These are phyloP conservation scores for Xanthia togata DNA, from an alignment of 2,888 invertebrate species.

Conservation along the genomic window DNA sequence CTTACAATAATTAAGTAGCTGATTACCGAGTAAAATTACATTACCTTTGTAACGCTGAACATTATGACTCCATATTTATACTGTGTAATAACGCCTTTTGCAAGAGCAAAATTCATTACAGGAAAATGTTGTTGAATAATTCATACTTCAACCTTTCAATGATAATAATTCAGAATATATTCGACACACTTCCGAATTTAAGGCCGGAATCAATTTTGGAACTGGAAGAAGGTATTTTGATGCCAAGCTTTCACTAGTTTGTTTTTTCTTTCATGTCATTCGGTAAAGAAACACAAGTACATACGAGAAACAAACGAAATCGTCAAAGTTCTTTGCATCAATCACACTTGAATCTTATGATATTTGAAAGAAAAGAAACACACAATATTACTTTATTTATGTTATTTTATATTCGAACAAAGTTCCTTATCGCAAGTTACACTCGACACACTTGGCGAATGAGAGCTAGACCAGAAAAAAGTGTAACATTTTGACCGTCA, in stretches of 20 bases:
- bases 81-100: neutral
- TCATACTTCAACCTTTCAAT: constrained; percentile 48
- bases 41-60: constrained; percentile 29
- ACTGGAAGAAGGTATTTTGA: neutral
- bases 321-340: neutral
- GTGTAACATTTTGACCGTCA: no score
- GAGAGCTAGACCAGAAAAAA: no score
- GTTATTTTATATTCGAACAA: neutral
- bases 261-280: neutral
- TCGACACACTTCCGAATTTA: constrained; percentile 45
- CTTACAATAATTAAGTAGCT: constrained; percentile 15
- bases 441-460: no score
- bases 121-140: constrained; percentile 56
- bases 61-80: neutral
- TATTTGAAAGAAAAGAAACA: neutral
- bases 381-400: neutral
- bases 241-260: neutral
- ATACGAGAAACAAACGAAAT: neutral
- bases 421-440: no score
- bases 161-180: constrained; percentile 39
- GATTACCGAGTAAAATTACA: constrained; percentile 29
- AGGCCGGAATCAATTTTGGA: constrained; percentile 2
- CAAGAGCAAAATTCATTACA: constrained; percentile 46
- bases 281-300: constrained; percentile 7
- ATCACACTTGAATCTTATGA: neutral